A percentile compares a stretch with the other conserved stretches of the same genome.
These are phyloP conservation scores for Xyrichtys novacula DNA, from an alignment of 2,797 vertebrate species.

Conservation along the genomic window DNA sequence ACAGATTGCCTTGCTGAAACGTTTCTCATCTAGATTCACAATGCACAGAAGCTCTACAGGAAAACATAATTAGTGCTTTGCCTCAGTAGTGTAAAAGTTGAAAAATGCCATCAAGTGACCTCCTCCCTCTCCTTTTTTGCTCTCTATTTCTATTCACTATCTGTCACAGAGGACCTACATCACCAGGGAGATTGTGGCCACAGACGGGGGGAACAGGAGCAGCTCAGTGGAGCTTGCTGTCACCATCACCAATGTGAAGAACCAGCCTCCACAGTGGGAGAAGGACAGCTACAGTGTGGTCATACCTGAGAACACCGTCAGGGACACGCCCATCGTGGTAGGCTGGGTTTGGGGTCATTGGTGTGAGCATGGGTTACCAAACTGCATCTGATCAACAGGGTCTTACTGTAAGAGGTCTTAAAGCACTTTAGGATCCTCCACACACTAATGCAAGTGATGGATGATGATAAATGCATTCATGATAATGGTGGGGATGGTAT, in stretches of 20 bases:
- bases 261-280: constrained; percentile 91
- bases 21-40: constrained; percentile 20
- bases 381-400: no score
- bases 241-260: constrained; percentile 89
- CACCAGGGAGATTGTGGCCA: constrained; percentile 87
- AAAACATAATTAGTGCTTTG: constrained; percentile 1
- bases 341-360: neutral
- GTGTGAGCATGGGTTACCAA: no score
- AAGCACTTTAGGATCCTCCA: no score
- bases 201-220: constrained; percentile 89
- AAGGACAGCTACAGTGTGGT: constrained; percentile 87
- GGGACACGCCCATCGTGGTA: constrained; percentile 87
- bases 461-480: no score
- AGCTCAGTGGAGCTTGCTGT: constrained; percentile 87
- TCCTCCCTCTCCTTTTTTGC: neutral
- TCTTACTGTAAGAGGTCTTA: no score
- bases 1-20: neutral
- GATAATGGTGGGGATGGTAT: no score
- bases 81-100: neutral
- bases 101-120: neutral
- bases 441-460: no score
- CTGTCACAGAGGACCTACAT: constrained; percentile 86
- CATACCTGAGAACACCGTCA: constrained; percentile 87
- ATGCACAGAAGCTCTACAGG: constrained; percentile 8
- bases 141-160: neutral